Base-by-base conservation (phyloP, 2,113 vertebrate species). In the Seriola quinqueradiata region DNA sequence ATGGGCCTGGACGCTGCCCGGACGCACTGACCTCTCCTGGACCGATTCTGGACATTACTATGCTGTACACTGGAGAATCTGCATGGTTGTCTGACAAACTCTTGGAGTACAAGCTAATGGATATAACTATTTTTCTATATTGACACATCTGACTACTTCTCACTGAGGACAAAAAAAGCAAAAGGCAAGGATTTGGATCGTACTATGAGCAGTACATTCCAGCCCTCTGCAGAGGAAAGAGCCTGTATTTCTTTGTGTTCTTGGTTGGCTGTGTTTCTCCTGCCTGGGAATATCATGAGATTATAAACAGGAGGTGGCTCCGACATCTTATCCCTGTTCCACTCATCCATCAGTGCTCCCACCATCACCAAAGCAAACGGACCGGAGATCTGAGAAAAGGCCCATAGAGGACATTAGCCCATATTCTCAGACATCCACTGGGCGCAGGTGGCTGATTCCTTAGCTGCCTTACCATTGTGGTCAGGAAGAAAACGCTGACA, bases 241-340 rank as follows among this genome's bases (percentile, higher is more conserved):
- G 72, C 57, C 80, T 82, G 59, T 44, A 28, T 79, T 91, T 68
- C 83, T 79, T 84, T 88, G 68, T 88, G 74, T 85, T 85, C 48
- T 69, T 66, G 75, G 79, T 85, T 83, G 79, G 78, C 77, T 63
- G 63, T 23, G 67, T 84, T 75, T 70, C 77, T 85, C 68, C 82
- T 87, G 85, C 54, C 74, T 88, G 82, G 91, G 89, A 94, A 93
- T 91, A 86, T 81, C 72, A 72, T 64, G 75, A 82, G 50, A 90
- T 87, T 79, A 78, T 90, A 92, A 93, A 92, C 84, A 92, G 85
- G 89, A 85, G 87, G 89, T 81, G 75, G 68, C 85, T 84, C 83
- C 19, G 55, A 89, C 81, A 88, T 87, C 70, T 77, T 63, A 85
- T 87, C 71, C 66, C 66, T 78, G 58, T 83, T 87, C 66, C 60